Percentiles rank a stretch among this genome's conserved stretches.
Evolutionary conservation across 1,140 invertebrate genomes (phyloP).

Genomic region (Euwallacea fornicatus): DNA sequence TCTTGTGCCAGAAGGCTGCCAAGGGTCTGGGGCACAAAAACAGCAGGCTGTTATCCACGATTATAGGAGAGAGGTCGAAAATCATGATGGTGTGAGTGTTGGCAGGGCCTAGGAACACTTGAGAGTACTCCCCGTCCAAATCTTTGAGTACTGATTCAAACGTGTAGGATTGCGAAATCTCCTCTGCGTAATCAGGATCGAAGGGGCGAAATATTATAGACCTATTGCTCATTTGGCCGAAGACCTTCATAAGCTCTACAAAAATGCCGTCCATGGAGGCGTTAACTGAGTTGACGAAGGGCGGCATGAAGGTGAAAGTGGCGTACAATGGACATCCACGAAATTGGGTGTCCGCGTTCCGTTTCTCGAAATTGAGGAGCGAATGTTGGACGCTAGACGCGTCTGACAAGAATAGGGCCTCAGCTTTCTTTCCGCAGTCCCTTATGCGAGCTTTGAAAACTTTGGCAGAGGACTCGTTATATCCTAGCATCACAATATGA

Average conservation of each 20-base stretch:
- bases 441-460: neutral
- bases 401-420: neutral
- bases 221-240: neutral
- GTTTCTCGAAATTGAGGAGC: neutral
- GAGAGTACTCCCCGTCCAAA: conserved; percentile 7
- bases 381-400: no score
- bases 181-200: conserved; percentile 15
- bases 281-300: conserved; percentile 12
- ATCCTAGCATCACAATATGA: neutral
- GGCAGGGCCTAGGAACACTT: conserved; percentile 10
- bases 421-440: neutral
- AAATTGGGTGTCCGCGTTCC: neutral
- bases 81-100: neutral
- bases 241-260: conserved; percentile 4
- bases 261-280: conserved; percentile 3
- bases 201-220: conserved; percentile 1
- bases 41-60: conserved; percentile 12
- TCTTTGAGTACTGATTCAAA: conserved; percentile 11
- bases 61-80: conserved; percentile 5
- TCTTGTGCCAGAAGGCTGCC: neutral
- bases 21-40: neutral
- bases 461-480: neutral
- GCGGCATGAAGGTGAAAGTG: conserved; percentile 6
- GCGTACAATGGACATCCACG: conserved; percentile 6
- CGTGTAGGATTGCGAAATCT: conserved; percentile 11